Base-by-base conservation (phyloP, 2,113 vertebrate genomes). In the Nesogale talazaci region DNA sequence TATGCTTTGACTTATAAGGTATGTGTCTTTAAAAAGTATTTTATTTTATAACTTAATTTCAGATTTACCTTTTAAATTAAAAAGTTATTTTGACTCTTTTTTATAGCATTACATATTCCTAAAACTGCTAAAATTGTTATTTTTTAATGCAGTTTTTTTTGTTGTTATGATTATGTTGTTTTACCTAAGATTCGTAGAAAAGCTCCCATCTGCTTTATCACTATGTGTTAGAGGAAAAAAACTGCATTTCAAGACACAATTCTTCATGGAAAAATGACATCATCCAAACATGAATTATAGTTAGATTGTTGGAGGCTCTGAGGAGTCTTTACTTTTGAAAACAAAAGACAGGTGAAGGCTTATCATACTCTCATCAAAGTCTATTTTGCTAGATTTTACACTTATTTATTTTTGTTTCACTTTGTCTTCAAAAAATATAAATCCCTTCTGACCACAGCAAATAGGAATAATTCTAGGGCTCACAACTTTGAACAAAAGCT, bases 11-110 rank as follows among this genome's bases (percentile, higher is more conserved):
- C 42, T 86, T 31, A 79, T 79, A 56, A 10, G 25, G 16, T 81
- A 40, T 56, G 6, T 74, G 85, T 84, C 72, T 95, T 36, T 36
- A 80, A 63, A 81, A 78, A 63, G 23, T 29, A 56, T 69, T 92
- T 82, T 92, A 80, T 22, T 65, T 61, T 65, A 65, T 8, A 23
- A 74, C 82, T 85, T 90, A n/a, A 82, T 38, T 93, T 88, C 52
- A 88, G 2, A 7, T 59, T 95, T 92, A 59, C 46, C 27, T 75
- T 77, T 40, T 52, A 42, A 78, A 52, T 12, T 46, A 67, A 82
- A 89, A 69, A 76, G 56, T 89, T 79, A 78, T 78, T 90, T 89
- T 92, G 29, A 22, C 31, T 59, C 0, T 90, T 96, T 17, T 52
- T 52, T 85, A 42, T 3, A 81, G 5, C 67, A 15, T 12, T 34